Base-by-base conservation (phyloP, 2,113 vertebrate genomes). In the Marmota monax region DNA sequence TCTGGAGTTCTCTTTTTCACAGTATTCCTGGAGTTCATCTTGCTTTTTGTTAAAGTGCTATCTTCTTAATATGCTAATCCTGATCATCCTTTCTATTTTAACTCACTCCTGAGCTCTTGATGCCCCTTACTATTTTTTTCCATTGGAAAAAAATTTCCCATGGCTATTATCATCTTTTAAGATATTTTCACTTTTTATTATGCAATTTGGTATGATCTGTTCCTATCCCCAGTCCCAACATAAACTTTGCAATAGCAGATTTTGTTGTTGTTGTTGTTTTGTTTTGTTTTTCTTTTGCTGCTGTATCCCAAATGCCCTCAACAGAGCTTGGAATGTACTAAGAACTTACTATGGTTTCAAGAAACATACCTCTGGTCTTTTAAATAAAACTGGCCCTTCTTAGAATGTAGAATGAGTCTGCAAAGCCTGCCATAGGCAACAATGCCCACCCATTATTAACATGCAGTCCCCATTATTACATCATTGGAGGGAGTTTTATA, bases 361-460 rank as follows among this genome's bases (percentile, higher is more conserved):
- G n/a, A 69, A 53, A 56, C 39, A 42, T 14, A 56, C 42, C 13
- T 48, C 72, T 79, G 23, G 3, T 14, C 10, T 91, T 93, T 91
- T 70, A 84, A 88, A 65, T 70, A 70, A 80, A 80, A 88, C 32
- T 42, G 32, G 25, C 27, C 34, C 78, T 65, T 73, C 53, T 63
- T 83, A 53, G 9, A 84, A 34, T 37, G 34, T 2, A 74, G 76
- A 87, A 84, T 12, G 78, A 39, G 2, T 34, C n/a, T 74, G 10
- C 18, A 70, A 48, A 1, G 53, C 0, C 5, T 88, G n/a, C 39
- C 48, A 0, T 1, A 13, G 18, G 11, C 2, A 63, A 25, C 0
- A 32, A 56, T 73, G n/a, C 25, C 39, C 69, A 9, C 4, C 29
- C n/a, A 45, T n/a, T 73, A 56, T 69, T 92, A 39, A 53, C 14